phyloP scores from a whole-genome alignment of 2,888 invertebrate genomes.

The Belgica antarctica region DNA sequence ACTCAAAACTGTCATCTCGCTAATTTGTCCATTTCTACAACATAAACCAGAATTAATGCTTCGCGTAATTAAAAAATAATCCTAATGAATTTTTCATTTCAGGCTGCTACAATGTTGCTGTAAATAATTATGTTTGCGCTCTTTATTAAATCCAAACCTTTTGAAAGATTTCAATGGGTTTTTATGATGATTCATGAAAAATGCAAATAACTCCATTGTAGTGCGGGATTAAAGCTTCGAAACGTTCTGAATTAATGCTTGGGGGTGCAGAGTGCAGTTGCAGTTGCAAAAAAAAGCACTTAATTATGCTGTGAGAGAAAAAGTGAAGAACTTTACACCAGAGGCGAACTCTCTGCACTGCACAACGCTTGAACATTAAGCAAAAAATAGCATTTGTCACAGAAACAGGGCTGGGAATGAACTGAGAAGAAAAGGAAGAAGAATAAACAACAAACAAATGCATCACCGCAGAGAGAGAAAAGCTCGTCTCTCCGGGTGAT shows the following conservation, averaged over 20 bases:
- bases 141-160: no score
- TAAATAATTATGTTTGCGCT: no score
- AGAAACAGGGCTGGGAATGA: not conserved
- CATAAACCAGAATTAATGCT: no score
- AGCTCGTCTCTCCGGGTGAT: conserved; percentile 24
- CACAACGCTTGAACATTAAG: not conserved
- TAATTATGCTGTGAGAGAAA: conserved; percentile 10
- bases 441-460: conserved; percentile 13
- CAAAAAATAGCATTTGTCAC: not conserved
- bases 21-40: no score
- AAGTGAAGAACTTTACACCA: not conserved
- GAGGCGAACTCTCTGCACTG: not conserved
- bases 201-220: not conserved
- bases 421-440: not conserved
- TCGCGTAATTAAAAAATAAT: no score
- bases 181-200: not conserved
- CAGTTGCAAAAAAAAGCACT: not conserved
- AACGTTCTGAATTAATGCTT: no score
- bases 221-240: not conserved
- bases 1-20: no score
- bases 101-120: no score
- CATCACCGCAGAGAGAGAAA: not conserved
- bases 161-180: no score
- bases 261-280: not conserved
- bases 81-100: no score